Conservation (phyloP, 2,888 invertebrate species). For the Coelinius sp. region DNA sequence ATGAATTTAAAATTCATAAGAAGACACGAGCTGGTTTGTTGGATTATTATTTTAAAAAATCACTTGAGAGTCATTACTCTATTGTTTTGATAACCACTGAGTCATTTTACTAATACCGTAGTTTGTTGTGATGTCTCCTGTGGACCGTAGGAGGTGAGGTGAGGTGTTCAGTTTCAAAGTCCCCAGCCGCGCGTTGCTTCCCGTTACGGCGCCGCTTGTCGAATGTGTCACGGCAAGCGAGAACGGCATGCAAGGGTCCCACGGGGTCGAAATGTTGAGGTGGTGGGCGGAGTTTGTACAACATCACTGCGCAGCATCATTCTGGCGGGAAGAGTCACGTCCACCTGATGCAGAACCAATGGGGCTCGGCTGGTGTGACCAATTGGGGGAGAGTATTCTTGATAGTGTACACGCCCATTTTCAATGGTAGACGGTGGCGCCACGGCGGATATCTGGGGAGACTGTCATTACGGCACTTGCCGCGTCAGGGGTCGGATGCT, state of each 20-base stretch:
- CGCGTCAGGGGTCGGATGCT: conserved; percentile 49
- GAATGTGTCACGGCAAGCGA: conserved; percentile 70
- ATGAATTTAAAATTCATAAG: no score
- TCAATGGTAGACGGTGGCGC: conserved; percentile 61
- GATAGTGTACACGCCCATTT: conserved; percentile 45
- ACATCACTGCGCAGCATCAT: conserved; percentile 46
- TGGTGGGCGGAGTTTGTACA: conserved; percentile 43
- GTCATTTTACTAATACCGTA: no score
- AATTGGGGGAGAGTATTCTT: conserved; percentile 36
- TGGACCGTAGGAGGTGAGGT: background rate
- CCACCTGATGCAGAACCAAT: conserved; percentile 15
- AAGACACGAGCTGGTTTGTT: no score
- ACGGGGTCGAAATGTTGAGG: conserved; percentile 61
- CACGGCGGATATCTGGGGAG: conserved; percentile 56
- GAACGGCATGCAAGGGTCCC: conserved; percentile 67
- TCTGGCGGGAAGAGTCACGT: conserved; percentile 35
- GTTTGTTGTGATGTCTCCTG: background rate
- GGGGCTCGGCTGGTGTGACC: conserved; percentile 24
- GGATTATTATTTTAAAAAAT: background rate
- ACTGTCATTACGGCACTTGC: conserved; percentile 63
- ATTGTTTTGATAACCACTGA: no score
- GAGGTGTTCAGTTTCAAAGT: conserved; percentile 57
- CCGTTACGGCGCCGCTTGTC: conserved; percentile 71
- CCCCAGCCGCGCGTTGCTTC: conserved; percentile 71
- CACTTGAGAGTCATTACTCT: conserved; percentile 5